Base-by-base conservation (phyloP, 2,888 invertebrate species). In the Plebejus argus region DNA sequence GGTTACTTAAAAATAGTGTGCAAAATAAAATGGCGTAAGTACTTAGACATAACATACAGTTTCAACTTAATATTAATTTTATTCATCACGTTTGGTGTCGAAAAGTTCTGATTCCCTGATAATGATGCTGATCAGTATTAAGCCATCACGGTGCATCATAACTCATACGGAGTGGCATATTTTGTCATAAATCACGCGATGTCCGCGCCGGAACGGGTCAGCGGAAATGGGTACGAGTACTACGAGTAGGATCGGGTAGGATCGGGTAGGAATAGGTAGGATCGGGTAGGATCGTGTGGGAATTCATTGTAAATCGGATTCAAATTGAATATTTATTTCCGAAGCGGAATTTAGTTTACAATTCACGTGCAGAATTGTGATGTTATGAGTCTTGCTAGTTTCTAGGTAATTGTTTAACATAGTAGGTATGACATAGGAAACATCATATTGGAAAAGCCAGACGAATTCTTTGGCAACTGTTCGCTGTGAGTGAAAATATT, bases 101-200 rank as follows among this genome's bases (percentile, higher is more conserved):
- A 39, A 39, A 39, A 39, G 39, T 56, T 56, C 2, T 6, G 12
- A 56, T 56, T 56, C 7, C 7, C 58, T 61, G 23, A 23, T 28
- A 12, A 66, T 28, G 61, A 66, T 23, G 12, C 0, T 15, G 66
- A 66, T 33, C 12, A 61, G 3, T 20, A 58, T 58, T 58, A 58
- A 12, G 66, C 18, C 66, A 66, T 66, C 66, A 66, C 66, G 66
- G 28, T 20, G 61, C 61, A 28, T 28, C 33, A 33, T 66, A 66
- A 66, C 66, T 66, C 28, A 66, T 20, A 15, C 28, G 15, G 28
- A 15, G 33, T 66, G 66, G 6, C 66, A 66, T 28, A 6, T 28
- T 28, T 28, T 6, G 15, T 66, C 28, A 28, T 66, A 66, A 28
- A 66, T 33, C 28, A 33, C 15, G 66, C 0, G 28, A 33, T 6